Evolutionary conservation across 2,113 vertebrate species (phyloP).

Genomic region (Eublepharis macularius): DNA sequence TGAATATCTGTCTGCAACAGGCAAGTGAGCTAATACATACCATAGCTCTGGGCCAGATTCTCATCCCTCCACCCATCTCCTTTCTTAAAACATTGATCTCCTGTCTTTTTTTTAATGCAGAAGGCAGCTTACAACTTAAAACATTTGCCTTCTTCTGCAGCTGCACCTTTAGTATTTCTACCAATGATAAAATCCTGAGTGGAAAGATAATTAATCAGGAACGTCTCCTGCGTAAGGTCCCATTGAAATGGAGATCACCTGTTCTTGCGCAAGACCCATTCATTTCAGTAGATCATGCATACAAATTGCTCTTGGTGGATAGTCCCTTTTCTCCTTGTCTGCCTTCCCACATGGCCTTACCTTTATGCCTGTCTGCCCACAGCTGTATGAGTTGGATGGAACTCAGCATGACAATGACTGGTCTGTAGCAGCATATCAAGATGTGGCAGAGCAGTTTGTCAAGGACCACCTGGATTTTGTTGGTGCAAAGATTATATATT

Average conservation of each 20-base stretch:
- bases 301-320: not conserved
- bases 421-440: constrained; percentile 77
- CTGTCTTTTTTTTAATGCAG: not conserved
- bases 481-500: constrained; percentile 82
- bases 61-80: no score
- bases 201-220: not conserved
- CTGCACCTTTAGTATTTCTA: not conserved
- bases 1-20: not conserved
- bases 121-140: not conserved
- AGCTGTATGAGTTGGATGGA: constrained; percentile 91
- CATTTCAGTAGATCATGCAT: not conserved
- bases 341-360: not conserved
- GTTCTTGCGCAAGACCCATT: not conserved
- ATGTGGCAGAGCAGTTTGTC: constrained; percentile 76
- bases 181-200: not conserved
- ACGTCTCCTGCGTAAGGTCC: not conserved
- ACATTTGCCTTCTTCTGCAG: not conserved
- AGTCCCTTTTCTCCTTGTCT: not conserved
- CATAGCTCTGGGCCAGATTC: no score
- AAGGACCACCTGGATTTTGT: constrained; percentile 82
- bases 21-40: not conserved
- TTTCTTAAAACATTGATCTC: not conserved
- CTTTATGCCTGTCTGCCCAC: not conserved
- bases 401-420: constrained; percentile 73
- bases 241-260: not conserved